Evolutionary conservation across 2,113 vertebrate genomes (phyloP), one percentile per base, ranked within the genome.

Genomic region (Amphiprion percula): DNA sequence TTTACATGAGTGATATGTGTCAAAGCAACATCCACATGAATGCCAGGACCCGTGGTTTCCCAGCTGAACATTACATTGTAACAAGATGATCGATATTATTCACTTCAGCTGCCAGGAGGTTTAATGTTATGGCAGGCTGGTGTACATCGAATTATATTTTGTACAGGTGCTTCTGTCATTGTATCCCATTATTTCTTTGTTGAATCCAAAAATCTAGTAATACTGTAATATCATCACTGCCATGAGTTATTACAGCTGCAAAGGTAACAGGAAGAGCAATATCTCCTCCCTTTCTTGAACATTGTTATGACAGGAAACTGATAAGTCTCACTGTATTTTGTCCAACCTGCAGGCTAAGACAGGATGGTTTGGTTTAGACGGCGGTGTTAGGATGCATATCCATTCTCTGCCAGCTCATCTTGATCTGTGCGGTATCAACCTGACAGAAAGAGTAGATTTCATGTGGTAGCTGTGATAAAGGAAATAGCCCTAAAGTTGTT

Each of bases 391-490:
- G 68, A 79, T 80, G 85, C 85, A 52, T 71, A 74, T 75, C 80
- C 61, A 39, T 50, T 65, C 33, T 78, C 68, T 74, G 79, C 58
- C 73, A 65, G 69, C 73, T 68, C 64, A 70, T 23, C 50, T 21
- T 75, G 86, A 91, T 88, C 67, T 26, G 71, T 54, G 69, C 85
- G 87, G 90, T 91, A 76, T 55, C 23, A 70, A 69, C 68, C 86
- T 86, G 87, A 86, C 80, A 85, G 79, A 77, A 74, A 73, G 60
- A 46, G 61, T 59, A 60, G 75, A 77, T 52, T 44, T 47, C 12
- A 55, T 26, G 58, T 30, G 73, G 56, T 62, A 59, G 33, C 12
- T 15, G 5, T 21, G 44, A 63, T 69, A 26, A 81, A 74, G 37
- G 10, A 63, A 79, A 65, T 16, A 41, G 30, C 30, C 24, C 55